phyloP scores from a whole-genome alignment of 2,797 vertebrate species.

The Cichlasoma orientale region DNA sequence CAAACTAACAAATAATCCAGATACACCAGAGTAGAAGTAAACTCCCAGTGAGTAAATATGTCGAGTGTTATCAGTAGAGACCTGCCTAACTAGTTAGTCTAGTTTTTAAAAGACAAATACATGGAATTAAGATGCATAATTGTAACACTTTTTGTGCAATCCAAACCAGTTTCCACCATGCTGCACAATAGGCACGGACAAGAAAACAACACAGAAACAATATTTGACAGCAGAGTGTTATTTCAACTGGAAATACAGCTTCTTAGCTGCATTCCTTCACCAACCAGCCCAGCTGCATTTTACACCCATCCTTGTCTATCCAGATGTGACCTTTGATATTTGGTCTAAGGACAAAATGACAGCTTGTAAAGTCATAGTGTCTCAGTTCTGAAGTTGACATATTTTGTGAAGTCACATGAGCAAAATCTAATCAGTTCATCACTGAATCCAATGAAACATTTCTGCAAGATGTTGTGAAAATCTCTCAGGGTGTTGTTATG shows the following conservation, averaged over 20 bases:
- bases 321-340: constrained; percentile 4
- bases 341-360: background rate
- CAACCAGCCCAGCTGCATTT: background rate
- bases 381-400: background rate
- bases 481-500: background rate
- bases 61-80: background rate
- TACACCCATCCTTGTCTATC: background rate
- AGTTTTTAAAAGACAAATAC: background rate
- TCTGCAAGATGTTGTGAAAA: background rate
- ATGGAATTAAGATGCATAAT: background rate
- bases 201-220: background rate
- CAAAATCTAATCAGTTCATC: background rate
- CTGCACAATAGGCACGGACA: background rate
- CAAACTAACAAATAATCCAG: background rate
- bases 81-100: background rate
- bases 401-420: background rate
- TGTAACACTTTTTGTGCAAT: background rate
- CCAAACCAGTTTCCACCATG: background rate
- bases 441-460: background rate
- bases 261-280: background rate
- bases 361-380: background rate
- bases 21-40: background rate
- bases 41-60: background rate
- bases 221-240: background rate
- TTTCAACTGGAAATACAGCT: background rate